phyloP scores from a whole-genome alignment of 2,113 vertebrate genomes.

The Brienomyrus brachyistius region DNA sequence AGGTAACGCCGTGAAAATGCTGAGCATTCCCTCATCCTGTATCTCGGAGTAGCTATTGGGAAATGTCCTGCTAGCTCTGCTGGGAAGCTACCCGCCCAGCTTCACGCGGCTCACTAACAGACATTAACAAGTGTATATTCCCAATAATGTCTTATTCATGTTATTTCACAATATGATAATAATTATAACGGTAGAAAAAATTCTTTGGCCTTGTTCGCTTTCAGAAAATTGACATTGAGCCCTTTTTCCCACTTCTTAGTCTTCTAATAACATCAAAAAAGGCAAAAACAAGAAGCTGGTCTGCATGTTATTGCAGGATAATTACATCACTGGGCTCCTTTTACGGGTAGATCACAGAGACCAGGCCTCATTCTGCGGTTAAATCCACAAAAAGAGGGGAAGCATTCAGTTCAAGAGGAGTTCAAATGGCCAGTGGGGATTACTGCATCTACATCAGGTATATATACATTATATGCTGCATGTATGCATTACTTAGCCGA shows the following conservation, averaged over 20 bases:
- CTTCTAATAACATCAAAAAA: neutral
- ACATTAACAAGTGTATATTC: neutral
- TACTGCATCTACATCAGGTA: neutral
- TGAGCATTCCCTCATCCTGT: neutral
- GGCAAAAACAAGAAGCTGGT: neutral
- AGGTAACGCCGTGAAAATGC: neutral
- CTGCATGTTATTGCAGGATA: constrained; percentile 2
- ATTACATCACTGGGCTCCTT: constrained; percentile 1
- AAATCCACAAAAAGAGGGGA: neutral
- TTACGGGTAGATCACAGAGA: neutral
- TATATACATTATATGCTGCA: neutral
- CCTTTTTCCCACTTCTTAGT: neutral
- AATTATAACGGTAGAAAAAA: neutral
- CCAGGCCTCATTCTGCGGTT: neutral
- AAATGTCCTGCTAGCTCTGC: neutral
- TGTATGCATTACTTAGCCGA: neutral
- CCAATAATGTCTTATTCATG: neutral
- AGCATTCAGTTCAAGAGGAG: neutral
- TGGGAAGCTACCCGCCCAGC: neutral
- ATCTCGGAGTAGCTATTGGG: neutral
- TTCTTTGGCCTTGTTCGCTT: neutral
- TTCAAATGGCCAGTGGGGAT: neutral
- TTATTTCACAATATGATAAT: neutral
- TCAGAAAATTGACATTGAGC: neutral
- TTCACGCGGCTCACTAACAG: neutral